Conservation (phyloP, 2,797 vertebrate species). For the Acrocephalus scirpaceus region DNA sequence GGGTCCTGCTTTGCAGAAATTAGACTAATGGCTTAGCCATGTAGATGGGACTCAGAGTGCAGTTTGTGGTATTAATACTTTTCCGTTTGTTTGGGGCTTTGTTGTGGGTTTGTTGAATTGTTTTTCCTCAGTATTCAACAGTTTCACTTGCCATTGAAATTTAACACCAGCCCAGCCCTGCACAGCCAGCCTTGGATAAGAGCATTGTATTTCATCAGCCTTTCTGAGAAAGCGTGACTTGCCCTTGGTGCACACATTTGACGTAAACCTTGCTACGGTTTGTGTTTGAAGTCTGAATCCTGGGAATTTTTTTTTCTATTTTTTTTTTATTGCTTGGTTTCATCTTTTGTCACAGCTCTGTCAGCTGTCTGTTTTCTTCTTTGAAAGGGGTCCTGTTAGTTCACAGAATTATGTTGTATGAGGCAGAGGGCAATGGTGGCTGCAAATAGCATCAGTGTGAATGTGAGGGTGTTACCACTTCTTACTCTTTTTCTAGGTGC, state of each 20-base stretch:
- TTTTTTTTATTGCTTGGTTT: background rate
- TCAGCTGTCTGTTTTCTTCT: background rate
- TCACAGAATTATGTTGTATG: background rate
- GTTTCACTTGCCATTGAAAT: background rate
- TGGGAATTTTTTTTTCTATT: background rate
- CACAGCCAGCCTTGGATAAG: background rate
- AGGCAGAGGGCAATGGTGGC: background rate
- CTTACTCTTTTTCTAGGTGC: background rate
- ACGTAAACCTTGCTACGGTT: background rate
- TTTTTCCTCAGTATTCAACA: background rate
- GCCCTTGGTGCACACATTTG: background rate
- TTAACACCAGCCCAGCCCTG: background rate
- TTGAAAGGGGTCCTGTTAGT: background rate
- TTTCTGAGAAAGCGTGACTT: background rate
- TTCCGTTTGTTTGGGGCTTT: background rate
- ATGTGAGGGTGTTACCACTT: rapidly evolving
- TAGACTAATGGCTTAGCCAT: background rate
- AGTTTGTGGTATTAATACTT: background rate
- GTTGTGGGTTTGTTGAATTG: background rate
- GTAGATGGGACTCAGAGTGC: background rate
- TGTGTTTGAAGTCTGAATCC: background rate
- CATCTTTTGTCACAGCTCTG: background rate
- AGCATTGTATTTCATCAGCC: background rate
- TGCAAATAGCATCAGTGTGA: background rate
- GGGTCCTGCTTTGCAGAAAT: background rate